These are phyloP conservation scores for Syrmaticus mikado DNA, from an alignment of 2,113 vertebrate species.

Conservation along the genomic window DNA sequence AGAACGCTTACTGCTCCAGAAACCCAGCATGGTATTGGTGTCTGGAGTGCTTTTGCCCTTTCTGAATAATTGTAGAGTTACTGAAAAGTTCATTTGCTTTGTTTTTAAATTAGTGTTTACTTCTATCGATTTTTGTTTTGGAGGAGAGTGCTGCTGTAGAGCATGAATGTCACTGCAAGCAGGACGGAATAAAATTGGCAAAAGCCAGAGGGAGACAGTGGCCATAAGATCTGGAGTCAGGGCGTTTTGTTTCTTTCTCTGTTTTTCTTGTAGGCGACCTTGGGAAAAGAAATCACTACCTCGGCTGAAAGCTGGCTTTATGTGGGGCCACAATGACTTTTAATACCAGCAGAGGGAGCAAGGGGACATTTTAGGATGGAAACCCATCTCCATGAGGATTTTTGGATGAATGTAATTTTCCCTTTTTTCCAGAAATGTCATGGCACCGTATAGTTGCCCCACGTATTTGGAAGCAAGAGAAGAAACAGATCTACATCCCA, in stretches of 20 bases:
- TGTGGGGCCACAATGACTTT: background rate
- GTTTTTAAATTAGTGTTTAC: background rate
- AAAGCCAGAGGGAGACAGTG: background rate
- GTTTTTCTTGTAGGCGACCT: background rate
- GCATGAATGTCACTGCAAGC: background rate
- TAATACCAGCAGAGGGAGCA: background rate
- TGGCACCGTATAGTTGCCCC: background rate
- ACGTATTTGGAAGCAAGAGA: background rate
- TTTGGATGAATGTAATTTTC: background rate
- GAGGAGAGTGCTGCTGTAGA: background rate
- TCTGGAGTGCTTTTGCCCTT: slow-evolving; percentile 8
- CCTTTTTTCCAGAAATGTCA: background rate
- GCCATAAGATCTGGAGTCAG: background rate
- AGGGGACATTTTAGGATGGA: background rate
- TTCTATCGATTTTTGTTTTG: background rate
- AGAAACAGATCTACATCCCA: background rate
- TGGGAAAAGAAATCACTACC: background rate
- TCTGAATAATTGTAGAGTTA: background rate
- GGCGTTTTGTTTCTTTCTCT: background rate
- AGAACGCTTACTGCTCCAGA: background rate
- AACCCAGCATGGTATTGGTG: background rate
- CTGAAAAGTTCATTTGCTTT: slow-evolving; percentile 18
- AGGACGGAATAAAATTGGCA: background rate
- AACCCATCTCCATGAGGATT: background rate
- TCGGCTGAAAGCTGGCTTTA: background rate